Base-by-base conservation (phyloP, 1,140 invertebrate genomes). In the Diorhabda sublineata region DNA sequence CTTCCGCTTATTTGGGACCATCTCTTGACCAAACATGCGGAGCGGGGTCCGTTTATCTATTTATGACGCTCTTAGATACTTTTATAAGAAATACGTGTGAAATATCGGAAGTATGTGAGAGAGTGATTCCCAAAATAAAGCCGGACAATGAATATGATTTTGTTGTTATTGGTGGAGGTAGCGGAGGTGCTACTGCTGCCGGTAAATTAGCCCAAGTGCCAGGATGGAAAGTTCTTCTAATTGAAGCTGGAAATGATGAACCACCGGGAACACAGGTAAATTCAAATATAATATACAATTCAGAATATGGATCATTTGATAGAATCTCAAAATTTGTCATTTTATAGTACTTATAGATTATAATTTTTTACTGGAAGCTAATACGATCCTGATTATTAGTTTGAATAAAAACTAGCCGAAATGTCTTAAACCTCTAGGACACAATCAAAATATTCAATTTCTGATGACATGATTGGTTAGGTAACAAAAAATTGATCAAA, bases 161-260 rank as follows among this genome's bases (percentile, higher is more conserved):
- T 73, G 84, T 87, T 45, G 84, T 87, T 3, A 81, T 87, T 67
- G 87, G 87, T 3, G 85, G 82, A 42, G 87, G 87, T 57, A 86
- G 85, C 42, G 83, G 85, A 4, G 87, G 87, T 5, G 82, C 83
- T 57, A 83, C 85, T 8, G 75, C 86, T 41, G 87, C 86, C 0
- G 84, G 81, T 64, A 79, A 86, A 11, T 69, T 82, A 9, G 75
- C 79, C 2, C 77, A 81, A 69, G 69, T 76, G 42, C 61, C 74
- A 2, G 67, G 75, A 5, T 81, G 81, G 78, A 73, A 84, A 76
- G 86, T 89, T 3, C 74, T 90, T 43, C 76, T 90, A 4, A 71
- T 90, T 64, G 89, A 90, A 82, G 88, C 88, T 6, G 89, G 88
- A 0, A 84, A 83, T 5, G 85, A 88, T 72, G 88, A 89, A 71